A percentile compares a stretch with the other conserved stretches of the same genome.
phyloP scores from a whole-genome alignment of 2,888 invertebrate genomes.

The Pandemis cinnamomeana region DNA sequence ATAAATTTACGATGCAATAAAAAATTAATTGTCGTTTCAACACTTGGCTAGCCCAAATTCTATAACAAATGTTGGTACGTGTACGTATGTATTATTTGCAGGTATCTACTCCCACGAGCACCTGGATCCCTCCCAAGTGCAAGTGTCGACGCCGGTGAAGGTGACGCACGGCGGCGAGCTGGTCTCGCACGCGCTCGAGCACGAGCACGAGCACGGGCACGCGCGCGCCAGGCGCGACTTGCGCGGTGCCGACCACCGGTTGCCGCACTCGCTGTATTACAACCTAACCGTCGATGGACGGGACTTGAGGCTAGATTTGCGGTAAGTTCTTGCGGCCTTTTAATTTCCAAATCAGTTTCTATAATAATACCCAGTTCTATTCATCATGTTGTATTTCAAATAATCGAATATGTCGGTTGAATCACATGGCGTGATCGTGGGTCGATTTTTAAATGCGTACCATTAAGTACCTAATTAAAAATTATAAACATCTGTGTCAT shows the following conservation, averaged over 20 bases:
- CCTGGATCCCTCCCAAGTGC: slow-evolving; percentile 80
- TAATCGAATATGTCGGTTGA: no score
- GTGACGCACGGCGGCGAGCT: slow-evolving; percentile 84
- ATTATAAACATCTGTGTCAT: no score
- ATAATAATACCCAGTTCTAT: background rate
- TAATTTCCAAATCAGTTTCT: background rate
- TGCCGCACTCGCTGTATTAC: slow-evolving; percentile 74
- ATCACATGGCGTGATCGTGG: no score
- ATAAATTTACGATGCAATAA: no score
- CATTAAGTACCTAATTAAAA: no score
- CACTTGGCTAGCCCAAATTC: no score
- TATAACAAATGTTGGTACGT: no score
- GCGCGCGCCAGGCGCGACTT: slow-evolving; percentile 81
- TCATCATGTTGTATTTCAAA: no score
- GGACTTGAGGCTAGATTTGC: slow-evolving; percentile 75
- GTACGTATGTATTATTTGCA: slow-evolving; percentile 47
- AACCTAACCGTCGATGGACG: slow-evolving; percentile 78
- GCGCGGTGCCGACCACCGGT: slow-evolving; percentile 61
- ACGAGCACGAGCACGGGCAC: slow-evolving; percentile 80
- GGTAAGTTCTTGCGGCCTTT: slow-evolving; percentile 58
- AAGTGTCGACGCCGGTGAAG: slow-evolving; percentile 86
- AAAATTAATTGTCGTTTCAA: no score
- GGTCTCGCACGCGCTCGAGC: slow-evolving; percentile 83
- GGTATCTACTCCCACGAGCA: slow-evolving; percentile 80
- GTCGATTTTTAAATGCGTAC: no score